Base-by-base conservation (phyloP, 2,888 invertebrate genomes). In the Parascotia fuliginaria region DNA sequence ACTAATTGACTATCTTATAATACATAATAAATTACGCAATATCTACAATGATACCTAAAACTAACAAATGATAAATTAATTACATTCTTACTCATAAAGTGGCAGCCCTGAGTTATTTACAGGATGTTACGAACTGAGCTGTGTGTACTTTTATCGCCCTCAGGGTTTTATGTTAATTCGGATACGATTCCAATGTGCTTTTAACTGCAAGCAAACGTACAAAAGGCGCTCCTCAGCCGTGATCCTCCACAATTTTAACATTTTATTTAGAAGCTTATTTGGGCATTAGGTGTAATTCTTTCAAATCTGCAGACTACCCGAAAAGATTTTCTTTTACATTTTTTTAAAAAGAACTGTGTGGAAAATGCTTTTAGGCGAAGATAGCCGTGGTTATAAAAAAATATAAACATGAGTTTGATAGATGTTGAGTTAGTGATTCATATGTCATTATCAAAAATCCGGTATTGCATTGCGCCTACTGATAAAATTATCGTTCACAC, bases 101-200 rank as follows among this genome's bases (percentile, higher is more conserved):
- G 66, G n/a, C 74, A 79, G n/a, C 80, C 80, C 79, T 79, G 42
- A 46, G 11, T 67, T 62, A 63, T 75, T 55, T 65, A 71, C 63
- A 69, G 68, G 43, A 37, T 72, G 75, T 70, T 73, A 48, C 64
- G 45, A 65, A 65, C 58, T 60, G 61, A 56, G 70, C 67, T 56
- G 70, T 69, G 69, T 70, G 56, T 70, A 70, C 65, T 63, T 77
- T 82, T 83, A 80, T 81, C 76, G 80, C 77, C 73, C 72, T 74
- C 66, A 68, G 70, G 72, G 68, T 60, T 80, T 79, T 79, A 84
- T 79, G 81, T 83, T 83, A 83, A 85, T 83, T 81, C 70, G 63
- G 71, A 75, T 75, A 74, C 75, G 70, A 81, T 79, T 68, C 72
- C 66, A 72, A 77, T 80, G 77, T 76, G 75, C 77, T 79, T 81